Conservation (phyloP, 2,888 invertebrate genomes). For the Diploptera punctata region DNA sequence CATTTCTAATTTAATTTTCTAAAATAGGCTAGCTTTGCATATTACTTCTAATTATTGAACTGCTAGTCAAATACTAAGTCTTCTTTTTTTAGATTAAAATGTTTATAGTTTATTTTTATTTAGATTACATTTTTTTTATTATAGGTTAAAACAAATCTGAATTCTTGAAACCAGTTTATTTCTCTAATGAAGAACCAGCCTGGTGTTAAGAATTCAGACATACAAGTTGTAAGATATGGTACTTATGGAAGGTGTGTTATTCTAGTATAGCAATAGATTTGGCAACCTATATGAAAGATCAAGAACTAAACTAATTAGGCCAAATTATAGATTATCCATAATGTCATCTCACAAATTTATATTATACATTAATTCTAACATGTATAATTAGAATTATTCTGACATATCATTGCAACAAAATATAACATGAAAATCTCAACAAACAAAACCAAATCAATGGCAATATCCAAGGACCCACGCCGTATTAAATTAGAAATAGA, state of each 20-base stretch:
- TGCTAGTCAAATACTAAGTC: constrained; percentile 11
- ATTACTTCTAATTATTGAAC: neutral
- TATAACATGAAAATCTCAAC: no score
- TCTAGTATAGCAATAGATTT: neutral
- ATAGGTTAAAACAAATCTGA: constrained; percentile 7
- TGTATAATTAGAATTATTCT: no score
- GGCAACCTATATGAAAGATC: neutral
- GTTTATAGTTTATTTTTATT: constrained; percentile 13
- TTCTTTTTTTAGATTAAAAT: constrained; percentile 22
- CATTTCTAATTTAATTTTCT: neutral
- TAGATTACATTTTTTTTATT: constrained; percentile 4
- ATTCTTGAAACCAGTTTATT: neutral
- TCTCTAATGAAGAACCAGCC: neutral
- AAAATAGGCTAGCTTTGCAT: constrained; percentile 1
- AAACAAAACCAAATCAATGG: no score
- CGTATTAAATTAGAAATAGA: no score
- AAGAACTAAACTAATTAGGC: constrained; percentile 12
- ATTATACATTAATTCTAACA: no score
- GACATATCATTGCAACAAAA: no score
- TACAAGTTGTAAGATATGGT: constrained; percentile 14
- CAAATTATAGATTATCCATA: neutral
- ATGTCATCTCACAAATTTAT: no score
- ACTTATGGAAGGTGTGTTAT: constrained; percentile 12
- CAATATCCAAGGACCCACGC: no score
- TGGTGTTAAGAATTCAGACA: neutral